Percentiles rank a stretch among this genome's conserved stretches.
These are phyloP conservation scores for Lasioglossum figueresi DNA, from an alignment of 2,888 invertebrate genomes.

Conservation along the genomic window DNA sequence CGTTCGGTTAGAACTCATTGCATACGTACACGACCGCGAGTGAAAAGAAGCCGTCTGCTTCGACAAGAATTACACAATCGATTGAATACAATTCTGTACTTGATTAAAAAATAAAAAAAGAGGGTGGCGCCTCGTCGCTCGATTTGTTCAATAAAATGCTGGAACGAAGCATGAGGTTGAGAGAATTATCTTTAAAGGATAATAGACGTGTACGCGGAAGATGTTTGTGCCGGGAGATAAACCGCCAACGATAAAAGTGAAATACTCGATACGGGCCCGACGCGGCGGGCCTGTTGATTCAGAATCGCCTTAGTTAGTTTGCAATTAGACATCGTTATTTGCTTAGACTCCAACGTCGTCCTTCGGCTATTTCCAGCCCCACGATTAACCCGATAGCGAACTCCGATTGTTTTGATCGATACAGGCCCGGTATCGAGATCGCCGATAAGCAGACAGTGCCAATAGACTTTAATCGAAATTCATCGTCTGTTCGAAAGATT, in stretches of 20 bases:
- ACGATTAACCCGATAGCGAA: not conserved
- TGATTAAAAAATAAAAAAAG: not conserved
- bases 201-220: not conserved
- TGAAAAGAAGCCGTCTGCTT: not conserved
- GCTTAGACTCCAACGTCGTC: not conserved
- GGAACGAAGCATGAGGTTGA: not conserved
- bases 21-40: not conserved
- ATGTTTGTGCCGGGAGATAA: not conserved
- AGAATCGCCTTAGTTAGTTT: not conserved
- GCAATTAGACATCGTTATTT: constrained; percentile 10
- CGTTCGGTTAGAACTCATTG: not conserved
- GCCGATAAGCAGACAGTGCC: not conserved
- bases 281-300: not conserved
- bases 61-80: not conserved
- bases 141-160: not conserved
- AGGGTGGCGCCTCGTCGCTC: not conserved
- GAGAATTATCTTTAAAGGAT: not conserved
- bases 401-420: not conserved
- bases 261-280: not conserved
- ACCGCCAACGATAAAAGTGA: not conserved
- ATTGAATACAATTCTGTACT: not conserved
- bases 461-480: not conserved
- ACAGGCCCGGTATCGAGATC: not conserved
- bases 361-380: constrained; percentile 1
- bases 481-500: not conserved